phyloP scores from a whole-genome alignment of 2,888 invertebrate species.

The Cremastobaeus sp. region DNA sequence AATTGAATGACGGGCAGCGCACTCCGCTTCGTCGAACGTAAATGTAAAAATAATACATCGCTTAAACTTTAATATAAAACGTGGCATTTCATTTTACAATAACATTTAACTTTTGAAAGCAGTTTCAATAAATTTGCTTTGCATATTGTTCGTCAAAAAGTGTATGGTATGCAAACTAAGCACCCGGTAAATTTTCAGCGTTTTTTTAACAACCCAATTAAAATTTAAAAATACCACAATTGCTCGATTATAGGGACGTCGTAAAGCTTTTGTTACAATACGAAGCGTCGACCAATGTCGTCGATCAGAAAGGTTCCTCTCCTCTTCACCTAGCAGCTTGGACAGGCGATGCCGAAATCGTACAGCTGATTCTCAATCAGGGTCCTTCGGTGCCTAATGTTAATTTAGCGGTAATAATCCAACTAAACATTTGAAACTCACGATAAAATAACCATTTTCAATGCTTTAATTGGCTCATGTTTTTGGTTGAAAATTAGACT shows the following conservation, averaged over 20 bases:
- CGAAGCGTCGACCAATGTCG: conserved; percentile 92
- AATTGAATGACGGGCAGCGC: conserved; percentile 20
- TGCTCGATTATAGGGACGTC: conserved; percentile 83
- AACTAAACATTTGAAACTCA: too few species aligned
- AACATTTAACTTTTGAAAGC: conserved; percentile 36
- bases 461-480: conserved; percentile 17
- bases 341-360: conserved; percentile 94
- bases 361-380: conserved; percentile 88
- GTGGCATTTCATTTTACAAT: conserved; percentile 42
- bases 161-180: conserved; percentile 4
- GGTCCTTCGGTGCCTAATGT: conserved; percentile 91
- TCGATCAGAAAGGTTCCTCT: conserved; percentile 93
- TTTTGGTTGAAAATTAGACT: too few species aligned
- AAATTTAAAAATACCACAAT: background rate
- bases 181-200: conserved; percentile 10
- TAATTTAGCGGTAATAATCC: conserved; percentile 85
- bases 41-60: conserved; percentile 54
- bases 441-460: background rate
- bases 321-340: conserved; percentile 96
- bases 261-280: conserved; percentile 89
- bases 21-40: conserved; percentile 13
- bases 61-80: conserved; percentile 50
- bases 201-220: background rate
- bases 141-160: conserved; percentile 47
- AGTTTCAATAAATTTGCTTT: conserved; percentile 27